A percentile compares a stretch with the other conserved stretches of the same genome.
phyloP scores from a whole-genome alignment of 2,888 invertebrate genomes.

The Heliconius ethilla region DNA sequence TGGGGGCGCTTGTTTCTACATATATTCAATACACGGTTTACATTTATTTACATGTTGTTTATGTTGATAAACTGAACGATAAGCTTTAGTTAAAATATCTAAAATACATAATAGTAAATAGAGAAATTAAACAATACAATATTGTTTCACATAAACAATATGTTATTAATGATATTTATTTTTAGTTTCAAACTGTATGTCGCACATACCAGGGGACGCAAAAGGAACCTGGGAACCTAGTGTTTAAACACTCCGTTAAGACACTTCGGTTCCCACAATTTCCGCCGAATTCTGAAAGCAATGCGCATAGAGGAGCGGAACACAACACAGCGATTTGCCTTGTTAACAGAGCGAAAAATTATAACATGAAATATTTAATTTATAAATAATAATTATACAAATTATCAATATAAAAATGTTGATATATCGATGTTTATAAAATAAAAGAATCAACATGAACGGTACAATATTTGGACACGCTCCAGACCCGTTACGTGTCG shows the following conservation, averaged over 20 bases:
- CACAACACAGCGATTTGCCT: no score
- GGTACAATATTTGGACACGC: slow-evolving; percentile 21
- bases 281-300: no score
- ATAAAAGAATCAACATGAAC: neutral
- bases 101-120: no score
- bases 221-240: no score
- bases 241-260: no score
- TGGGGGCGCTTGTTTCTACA: slow-evolving; percentile 9
- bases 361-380: no score
- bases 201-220: no score
- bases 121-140: neutral
- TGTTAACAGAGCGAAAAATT: no score
- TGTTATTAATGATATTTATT: no score
- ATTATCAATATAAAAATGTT: neutral
- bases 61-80: neutral
- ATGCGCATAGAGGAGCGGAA: no score
- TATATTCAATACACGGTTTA: neutral
- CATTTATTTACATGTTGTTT: slow-evolving; percentile 10
- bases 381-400: neutral
- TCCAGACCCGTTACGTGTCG: slow-evolving; percentile 17
- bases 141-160: neutral
- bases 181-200: no score
- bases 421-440: neutral
- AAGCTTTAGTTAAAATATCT: neutral
- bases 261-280: no score